These are phyloP conservation scores for Noctilio leporinus DNA, from an alignment of 2,113 vertebrate species.

Conservation along the genomic window DNA sequence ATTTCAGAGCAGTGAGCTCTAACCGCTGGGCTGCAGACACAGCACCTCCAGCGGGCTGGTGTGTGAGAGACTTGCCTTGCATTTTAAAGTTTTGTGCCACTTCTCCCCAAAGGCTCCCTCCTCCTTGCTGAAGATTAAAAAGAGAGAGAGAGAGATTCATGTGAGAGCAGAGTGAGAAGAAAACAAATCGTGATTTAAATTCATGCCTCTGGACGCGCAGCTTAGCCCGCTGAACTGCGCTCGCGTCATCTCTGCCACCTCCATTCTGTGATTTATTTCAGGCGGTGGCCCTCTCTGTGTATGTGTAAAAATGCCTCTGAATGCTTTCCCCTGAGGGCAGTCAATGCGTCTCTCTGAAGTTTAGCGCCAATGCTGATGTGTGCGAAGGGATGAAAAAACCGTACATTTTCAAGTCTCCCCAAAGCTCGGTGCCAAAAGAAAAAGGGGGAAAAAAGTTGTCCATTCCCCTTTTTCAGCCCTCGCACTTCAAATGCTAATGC, in stretches of 20 bases:
- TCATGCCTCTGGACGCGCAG: slow-evolving; percentile 51
- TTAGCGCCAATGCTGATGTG: slow-evolving; percentile 49
- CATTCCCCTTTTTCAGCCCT: slow-evolving; percentile 58
- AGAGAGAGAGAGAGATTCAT: slow-evolving; percentile 26
- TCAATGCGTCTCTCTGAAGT: slow-evolving; percentile 62
- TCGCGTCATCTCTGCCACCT: slow-evolving; percentile 64
- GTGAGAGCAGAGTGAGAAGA: slow-evolving; percentile 33
- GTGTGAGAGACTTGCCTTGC: not conserved
- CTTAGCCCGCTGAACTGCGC: slow-evolving; percentile 26
- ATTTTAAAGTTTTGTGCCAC: slow-evolving; percentile 27
- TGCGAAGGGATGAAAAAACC: slow-evolving; percentile 71
- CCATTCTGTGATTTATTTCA: slow-evolving; percentile 70
- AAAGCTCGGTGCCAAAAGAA: slow-evolving; percentile 57
- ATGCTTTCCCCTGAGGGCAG: slow-evolving; percentile 70
- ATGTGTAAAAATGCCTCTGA: slow-evolving; percentile 62
- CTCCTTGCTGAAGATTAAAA: slow-evolving; percentile 40
- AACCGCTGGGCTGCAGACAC: not conserved
- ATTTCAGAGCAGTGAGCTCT: slow-evolving; percentile 26
- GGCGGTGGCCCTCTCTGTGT: slow-evolving; percentile 62
- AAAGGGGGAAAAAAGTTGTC: slow-evolving; percentile 46
- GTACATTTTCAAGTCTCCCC: slow-evolving; percentile 73
- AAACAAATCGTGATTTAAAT: slow-evolving; percentile 67
- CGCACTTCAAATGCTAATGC: slow-evolving; percentile 67
- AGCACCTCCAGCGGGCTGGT: not conserved
- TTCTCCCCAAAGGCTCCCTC: not conserved